Conservation (phyloP, 64 coral and sea anemone species). For the Orbicella faveolata region DNA sequence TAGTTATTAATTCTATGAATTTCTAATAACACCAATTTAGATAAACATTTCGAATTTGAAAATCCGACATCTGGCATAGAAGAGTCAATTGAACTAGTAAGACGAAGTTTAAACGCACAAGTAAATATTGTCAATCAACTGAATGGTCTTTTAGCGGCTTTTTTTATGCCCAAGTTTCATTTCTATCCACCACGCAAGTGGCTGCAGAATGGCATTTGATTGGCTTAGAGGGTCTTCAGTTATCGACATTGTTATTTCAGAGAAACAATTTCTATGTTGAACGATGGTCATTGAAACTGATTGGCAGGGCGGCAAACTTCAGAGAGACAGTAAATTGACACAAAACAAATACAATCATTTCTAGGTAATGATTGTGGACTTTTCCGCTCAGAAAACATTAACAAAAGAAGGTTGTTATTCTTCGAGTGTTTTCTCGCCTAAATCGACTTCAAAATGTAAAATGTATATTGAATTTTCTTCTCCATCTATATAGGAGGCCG, state of each 20-base stretch:
- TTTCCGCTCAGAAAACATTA: neutral
- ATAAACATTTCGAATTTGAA: neutral
- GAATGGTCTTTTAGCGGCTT: too few relatives aligned
- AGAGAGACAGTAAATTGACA: neutral
- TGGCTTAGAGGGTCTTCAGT: neutral
- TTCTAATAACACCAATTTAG: neutral
- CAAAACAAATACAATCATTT: conserved; percentile 8
- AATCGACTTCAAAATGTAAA: too few relatives aligned
- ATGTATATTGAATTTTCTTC: too few relatives aligned
- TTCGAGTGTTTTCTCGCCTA: neutral
- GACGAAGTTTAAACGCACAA: neutral
- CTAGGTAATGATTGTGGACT: neutral
- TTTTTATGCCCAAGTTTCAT: neutral
- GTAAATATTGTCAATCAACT: neutral
- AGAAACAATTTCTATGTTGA: neutral
- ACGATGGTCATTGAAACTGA: neutral
- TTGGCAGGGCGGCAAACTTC: neutral
- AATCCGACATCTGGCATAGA: neutral
- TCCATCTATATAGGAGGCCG: too few relatives aligned
- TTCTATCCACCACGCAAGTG: neutral
- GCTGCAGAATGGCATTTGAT: neutral
- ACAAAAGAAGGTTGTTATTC: neutral
- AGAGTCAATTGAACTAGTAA: neutral
- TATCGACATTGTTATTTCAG: neutral
- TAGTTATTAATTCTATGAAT: neutral